These are phyloP conservation scores for Mesocentrotus franciscanus DNA, from an alignment of 53 echinoderm and acorn worm species.

Conservation along the genomic window DNA sequence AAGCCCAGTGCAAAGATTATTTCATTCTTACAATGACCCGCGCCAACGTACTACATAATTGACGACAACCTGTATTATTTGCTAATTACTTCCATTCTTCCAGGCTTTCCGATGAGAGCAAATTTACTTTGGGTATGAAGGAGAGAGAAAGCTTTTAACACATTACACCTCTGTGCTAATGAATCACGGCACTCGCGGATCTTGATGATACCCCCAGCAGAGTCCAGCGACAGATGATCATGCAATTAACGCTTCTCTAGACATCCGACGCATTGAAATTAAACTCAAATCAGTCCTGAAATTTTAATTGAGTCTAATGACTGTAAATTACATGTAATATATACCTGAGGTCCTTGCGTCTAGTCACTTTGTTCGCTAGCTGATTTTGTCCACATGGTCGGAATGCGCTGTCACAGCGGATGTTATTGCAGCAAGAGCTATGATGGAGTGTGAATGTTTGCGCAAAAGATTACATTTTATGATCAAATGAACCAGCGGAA, in stretches of 20 bases:
- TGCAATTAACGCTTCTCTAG: slow-evolving; percentile 45
- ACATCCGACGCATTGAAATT: slow-evolving; percentile 31
- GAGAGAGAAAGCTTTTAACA: slow-evolving; percentile 42
- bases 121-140: slow-evolving; percentile 25
- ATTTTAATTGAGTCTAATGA: slow-evolving; percentile 57
- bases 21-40: neutral
- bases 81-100: slow-evolving; percentile 45
- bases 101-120: slow-evolving; percentile 18
- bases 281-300: slow-evolving; percentile 42
- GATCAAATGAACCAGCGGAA: slow-evolving; percentile 49
- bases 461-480: slow-evolving; percentile 59
- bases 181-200: slow-evolving; percentile 31
- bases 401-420: slow-evolving; percentile 34
- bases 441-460: slow-evolving; percentile 60
- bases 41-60: neutral
- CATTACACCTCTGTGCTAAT: slow-evolving; percentile 48
- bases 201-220: slow-evolving; percentile 42
- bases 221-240: slow-evolving; percentile 47
- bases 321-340: slow-evolving; percentile 47
- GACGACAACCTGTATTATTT: slow-evolving; percentile 29
- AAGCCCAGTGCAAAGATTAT: slow-evolving; percentile 42
- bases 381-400: neutral
- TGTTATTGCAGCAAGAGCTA: slow-evolving; percentile 12
- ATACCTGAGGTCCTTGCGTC: slow-evolving; percentile 12
- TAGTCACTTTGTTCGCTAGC: neutral